Conservation (phyloP, 2,797 vertebrate genomes). For the Scyliorhinus canicula region DNA sequence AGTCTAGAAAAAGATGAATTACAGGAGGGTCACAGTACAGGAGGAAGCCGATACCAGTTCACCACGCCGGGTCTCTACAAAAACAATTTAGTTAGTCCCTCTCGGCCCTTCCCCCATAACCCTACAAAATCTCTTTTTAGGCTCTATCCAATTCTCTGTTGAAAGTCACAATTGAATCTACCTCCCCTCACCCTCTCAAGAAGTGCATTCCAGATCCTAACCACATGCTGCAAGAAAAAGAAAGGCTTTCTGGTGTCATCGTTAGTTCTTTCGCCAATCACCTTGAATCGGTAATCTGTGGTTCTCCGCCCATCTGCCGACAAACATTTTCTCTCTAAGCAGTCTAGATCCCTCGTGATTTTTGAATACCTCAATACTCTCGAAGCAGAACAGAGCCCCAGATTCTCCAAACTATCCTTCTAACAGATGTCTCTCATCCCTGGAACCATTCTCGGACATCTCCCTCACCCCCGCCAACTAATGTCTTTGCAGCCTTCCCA, state of each 20-base stretch:
- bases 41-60: background rate
- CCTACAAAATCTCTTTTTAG: too few species aligned
- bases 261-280: background rate
- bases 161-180: background rate
- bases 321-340: too few species aligned
- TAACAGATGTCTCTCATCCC: background rate
- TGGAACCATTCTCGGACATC: background rate
- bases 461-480: background rate
- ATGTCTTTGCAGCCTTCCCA: background rate
- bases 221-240: too few species aligned
- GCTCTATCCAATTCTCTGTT: background rate
- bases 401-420: background rate
- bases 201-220: too few species aligned
- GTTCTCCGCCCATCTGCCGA: background rate
- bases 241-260: background rate
- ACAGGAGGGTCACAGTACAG: background rate
- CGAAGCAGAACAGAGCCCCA: background rate
- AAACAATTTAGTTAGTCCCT: background rate
- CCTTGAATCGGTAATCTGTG: background rate
- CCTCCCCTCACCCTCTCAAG: background rate
- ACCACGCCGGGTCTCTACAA: background rate
- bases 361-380: background rate
- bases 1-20: slow-evolving; percentile 48
- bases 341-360: background rate
- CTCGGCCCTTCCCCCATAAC: background rate